phyloP scores from a whole-genome alignment of 2,888 invertebrate genomes.

The Cryptosula pallasiana region DNA sequence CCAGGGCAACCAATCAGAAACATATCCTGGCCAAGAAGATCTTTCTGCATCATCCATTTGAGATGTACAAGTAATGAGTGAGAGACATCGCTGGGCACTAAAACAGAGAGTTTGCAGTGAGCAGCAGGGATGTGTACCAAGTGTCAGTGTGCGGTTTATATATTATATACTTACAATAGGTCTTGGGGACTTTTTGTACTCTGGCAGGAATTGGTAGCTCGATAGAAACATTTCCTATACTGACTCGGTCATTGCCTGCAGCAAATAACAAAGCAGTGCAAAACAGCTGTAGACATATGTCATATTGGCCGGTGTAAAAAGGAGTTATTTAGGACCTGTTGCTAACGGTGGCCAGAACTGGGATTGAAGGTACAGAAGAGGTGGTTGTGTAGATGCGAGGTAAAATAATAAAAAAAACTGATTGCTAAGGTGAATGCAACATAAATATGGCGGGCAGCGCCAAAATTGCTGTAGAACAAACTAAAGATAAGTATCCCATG shows the following conservation, averaged over 20 bases:
- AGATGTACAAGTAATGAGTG: constrained; percentile 75
- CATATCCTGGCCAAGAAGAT: constrained; percentile 85
- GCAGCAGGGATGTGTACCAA: background rate
- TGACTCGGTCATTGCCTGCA: constrained; percentile 33
- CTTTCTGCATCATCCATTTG: constrained; percentile 93
- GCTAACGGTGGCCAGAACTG: too few relatives aligned
- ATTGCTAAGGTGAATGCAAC: too few relatives aligned
- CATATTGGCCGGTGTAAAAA: too few relatives aligned
- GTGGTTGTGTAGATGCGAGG: too few relatives aligned
- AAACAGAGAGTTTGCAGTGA: too few relatives aligned
- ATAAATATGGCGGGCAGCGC: too few relatives aligned
- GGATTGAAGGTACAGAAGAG: too few relatives aligned
- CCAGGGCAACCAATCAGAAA: constrained; percentile 90
- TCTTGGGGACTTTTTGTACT: constrained; percentile 76
- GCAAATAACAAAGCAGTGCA: background rate
- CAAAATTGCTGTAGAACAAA: too few relatives aligned
- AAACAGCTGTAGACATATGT: background rate
- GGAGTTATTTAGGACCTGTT: too few relatives aligned
- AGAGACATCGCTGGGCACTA: constrained; percentile 41
- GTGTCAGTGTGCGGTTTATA: background rate
- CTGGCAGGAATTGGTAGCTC: constrained; percentile 58
- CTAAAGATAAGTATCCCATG: too few relatives aligned
- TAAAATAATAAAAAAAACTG: too few relatives aligned
- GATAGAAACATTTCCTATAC: constrained; percentile 46
- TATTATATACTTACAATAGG: constrained; percentile 65